phyloP scores from a whole-genome alignment of 2,797 vertebrate species.

The Yasuhikotakia modesta region DNA sequence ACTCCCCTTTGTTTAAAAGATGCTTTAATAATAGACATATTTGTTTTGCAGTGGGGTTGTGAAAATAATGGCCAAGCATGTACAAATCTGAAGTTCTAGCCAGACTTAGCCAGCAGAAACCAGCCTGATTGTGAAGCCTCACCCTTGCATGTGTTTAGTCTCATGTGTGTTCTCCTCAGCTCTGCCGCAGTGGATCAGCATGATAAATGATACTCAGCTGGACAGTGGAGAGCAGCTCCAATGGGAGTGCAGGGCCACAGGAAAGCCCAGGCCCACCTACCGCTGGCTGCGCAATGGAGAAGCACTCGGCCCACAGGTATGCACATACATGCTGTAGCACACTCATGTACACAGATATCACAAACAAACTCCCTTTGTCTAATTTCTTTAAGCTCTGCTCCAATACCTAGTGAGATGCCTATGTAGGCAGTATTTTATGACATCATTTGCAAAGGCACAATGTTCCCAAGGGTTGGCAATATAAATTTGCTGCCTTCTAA shows the following conservation, averaged over 20 bases:
- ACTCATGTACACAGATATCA: background rate
- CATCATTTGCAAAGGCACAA: background rate
- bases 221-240: slow-evolving; percentile 91
- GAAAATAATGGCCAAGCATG: no score
- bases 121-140: background rate
- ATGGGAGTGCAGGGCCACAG: slow-evolving; percentile 93
- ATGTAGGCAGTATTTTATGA: background rate
- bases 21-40: no score
- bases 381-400: background rate
- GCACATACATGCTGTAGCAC: background rate
- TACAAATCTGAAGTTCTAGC: no score
- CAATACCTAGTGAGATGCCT: background rate
- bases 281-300: slow-evolving; percentile 90
- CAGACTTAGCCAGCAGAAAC: no score
- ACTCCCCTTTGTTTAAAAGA: no score
- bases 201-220: slow-evolving; percentile 91
- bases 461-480: background rate
- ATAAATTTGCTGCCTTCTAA: background rate
- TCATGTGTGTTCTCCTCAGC: slow-evolving; percentile 68
- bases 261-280: slow-evolving; percentile 90
- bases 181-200: slow-evolving; percentile 89
- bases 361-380: background rate
- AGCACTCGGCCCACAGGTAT: slow-evolving; percentile 79
- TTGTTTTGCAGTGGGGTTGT: no score
- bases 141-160: background rate